Percentiles rank a stretch among this genome's conserved stretches.
phyloP scores from a whole-genome alignment of 2,113 vertebrate genomes.

The Hyperopisus bebe region DNA sequence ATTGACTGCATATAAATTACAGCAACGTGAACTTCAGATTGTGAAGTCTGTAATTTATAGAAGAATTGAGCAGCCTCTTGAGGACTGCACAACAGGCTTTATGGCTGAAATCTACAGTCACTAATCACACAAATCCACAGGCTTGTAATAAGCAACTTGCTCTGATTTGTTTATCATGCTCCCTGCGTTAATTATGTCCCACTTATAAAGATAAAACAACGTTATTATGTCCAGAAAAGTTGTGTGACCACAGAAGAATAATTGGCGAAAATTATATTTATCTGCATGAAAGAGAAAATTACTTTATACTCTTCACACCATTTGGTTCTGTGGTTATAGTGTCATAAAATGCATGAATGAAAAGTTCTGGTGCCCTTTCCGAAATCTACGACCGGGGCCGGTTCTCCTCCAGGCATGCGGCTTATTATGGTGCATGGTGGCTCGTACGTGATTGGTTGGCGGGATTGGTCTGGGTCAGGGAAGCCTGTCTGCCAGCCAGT shows the following conservation, averaged over 20 bases:
- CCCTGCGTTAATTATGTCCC: background rate
- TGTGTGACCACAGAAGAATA: background rate
- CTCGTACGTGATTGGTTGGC: conserved; percentile 38
- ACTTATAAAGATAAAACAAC: background rate
- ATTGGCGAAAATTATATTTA: background rate
- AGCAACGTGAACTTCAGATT: background rate
- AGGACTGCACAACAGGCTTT: background rate
- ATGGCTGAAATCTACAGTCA: background rate
- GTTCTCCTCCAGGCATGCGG: background rate
- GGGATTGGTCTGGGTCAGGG: conserved; percentile 53
- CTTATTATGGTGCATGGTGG: background rate
- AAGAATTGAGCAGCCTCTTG: background rate
- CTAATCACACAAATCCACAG: background rate
- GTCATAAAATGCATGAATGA: background rate
- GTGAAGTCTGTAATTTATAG: background rate
- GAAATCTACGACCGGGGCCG: background rate
- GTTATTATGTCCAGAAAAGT: background rate
- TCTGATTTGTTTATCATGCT: background rate
- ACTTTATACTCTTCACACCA: background rate
- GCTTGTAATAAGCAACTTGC: background rate
- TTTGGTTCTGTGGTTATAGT: background rate
- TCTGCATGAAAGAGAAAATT: background rate
- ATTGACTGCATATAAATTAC: background rate
- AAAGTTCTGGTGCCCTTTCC: background rate
- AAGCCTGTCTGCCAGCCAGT: conserved; percentile 49